Conservation (phyloP, 1,140 invertebrate species). For the Calephelis nemesis region DNA sequence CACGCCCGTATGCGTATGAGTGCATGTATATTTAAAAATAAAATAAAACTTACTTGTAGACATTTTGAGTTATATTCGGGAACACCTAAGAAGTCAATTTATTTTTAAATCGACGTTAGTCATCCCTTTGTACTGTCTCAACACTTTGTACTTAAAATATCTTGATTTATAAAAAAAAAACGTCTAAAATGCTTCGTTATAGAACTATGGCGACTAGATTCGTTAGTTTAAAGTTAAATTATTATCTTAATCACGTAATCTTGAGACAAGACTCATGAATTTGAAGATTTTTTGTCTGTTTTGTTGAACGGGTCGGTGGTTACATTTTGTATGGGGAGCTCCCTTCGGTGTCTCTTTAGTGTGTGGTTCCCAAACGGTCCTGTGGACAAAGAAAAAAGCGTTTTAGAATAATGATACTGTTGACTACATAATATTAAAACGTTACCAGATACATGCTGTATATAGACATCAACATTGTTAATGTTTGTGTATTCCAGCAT, state of each 20-base stretch:
- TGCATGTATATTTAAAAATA: no score
- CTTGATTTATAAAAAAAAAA: slow-evolving; percentile 1
- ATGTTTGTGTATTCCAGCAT: no score
- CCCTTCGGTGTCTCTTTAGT: slow-evolving; percentile 34
- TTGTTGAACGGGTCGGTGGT: slow-evolving; percentile 61
- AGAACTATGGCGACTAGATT: slow-evolving; percentile 17
- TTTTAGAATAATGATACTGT: background rate
- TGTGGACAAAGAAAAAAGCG: slow-evolving; percentile 47
- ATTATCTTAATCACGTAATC: slow-evolving; percentile 18
- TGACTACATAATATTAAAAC: no score
- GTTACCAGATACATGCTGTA: no score
- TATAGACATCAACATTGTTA: no score
- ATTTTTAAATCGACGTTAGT: slow-evolving; percentile 15
- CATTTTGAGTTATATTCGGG: slow-evolving; percentile 18
- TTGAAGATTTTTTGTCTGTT: slow-evolving; percentile 8
- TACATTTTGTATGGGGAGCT: slow-evolving; percentile 56
- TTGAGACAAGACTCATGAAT: slow-evolving; percentile 12
- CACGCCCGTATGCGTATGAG: background rate
- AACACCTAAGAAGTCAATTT: slow-evolving; percentile 12
- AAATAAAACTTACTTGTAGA: slow-evolving; percentile 17
- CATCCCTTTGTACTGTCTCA: slow-evolving; percentile 17
- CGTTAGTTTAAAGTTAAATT: slow-evolving; percentile 14
- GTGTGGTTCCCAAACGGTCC: slow-evolving; percentile 38
- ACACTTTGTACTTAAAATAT: slow-evolving; percentile 19
- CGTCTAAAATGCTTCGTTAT: slow-evolving; percentile 16